phyloP scores from a whole-genome alignment of 1,140 invertebrate genomes.

The Eumaeus atala region DNA sequence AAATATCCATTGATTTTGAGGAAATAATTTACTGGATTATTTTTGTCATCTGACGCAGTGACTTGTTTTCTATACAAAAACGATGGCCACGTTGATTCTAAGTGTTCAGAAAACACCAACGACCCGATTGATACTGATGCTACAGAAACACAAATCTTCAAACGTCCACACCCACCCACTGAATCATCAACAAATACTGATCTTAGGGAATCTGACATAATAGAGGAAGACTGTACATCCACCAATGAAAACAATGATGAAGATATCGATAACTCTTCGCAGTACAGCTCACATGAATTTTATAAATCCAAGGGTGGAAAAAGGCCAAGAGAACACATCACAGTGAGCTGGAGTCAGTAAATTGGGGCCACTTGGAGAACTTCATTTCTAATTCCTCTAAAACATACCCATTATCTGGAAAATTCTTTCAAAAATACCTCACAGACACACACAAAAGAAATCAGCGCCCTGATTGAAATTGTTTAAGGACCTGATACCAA shows the following conservation, averaged over 20 bases:
- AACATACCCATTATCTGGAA: neutral
- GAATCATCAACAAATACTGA: neutral
- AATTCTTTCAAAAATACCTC: neutral
- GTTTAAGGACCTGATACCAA: neutral
- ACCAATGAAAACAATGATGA: too few species aligned
- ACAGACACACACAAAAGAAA: neutral
- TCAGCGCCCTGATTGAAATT: too few species aligned
- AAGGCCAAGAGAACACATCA: neutral
- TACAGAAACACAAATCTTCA: neutral
- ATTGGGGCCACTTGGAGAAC: neutral
- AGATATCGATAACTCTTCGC: neutral
- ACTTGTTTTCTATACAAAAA: neutral
- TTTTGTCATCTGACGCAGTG: neutral
- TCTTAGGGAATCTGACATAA: neutral
- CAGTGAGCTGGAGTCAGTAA: neutral
- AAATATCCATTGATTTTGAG: slow-evolving; percentile 1
- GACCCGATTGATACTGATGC: neutral
- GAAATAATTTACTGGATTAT: neutral
- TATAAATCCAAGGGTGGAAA: neutral
- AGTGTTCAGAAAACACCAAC: too few species aligned
- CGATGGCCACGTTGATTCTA: too few species aligned
- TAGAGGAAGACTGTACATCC: too few species aligned
- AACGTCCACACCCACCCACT: neutral
- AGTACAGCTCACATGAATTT: neutral
- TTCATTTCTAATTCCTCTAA: neutral